Evolutionary conservation across 1,140 invertebrate species (phyloP), one percentile per base, ranked within the genome.

Genomic region (Listronotus bonariensis): DNA sequence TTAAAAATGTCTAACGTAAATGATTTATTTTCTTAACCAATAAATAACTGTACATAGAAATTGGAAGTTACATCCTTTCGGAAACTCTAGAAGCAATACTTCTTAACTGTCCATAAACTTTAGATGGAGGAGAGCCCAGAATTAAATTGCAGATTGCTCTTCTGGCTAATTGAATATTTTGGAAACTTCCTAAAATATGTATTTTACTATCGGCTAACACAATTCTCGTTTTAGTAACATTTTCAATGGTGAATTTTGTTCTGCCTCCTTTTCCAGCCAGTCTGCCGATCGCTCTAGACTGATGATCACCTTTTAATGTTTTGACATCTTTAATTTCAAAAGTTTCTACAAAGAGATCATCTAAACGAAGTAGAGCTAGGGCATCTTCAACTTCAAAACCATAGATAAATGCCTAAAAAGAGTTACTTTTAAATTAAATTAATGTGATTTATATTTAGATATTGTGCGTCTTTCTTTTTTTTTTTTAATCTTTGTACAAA

Each of bases 311-410:
- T 80, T 95, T 93, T 36, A 99, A 78, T 18, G 89, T 92, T 82
- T 98, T 99, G 0, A 99, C 96, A 83, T 99, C 97, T 81, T 92
- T 93, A 31, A 99, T 84, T 85, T 99, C 92, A 82, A 99, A 99
- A 0, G 93, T 89, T 82, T 99, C 97, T 0, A 99, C 82, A 80
- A 98, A 99, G 1, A 99, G 82, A 82, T 99, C 96, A 80, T 99
- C 97, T 43, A 99, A 83, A 71, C 98, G 85, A 6, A 99, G 81
- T 9, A 99, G 78, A 0, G 98, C 96, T 42, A 99, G 78, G 0
- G 97, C 94, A 82, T 99, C 97, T 80, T 99, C 95, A 3, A 99
- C 90, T 72, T 98, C 96, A 83, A 99, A 99, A 8, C 98, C 97
- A 73, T 91, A 89, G 17, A 96, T 84, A 79, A 99, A 99, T 9